A percentile compares a stretch with the other conserved stretches of the same genome.
phyloP scores from a whole-genome alignment of 2,113 vertebrate species.

The Tupaia chinensis region DNA sequence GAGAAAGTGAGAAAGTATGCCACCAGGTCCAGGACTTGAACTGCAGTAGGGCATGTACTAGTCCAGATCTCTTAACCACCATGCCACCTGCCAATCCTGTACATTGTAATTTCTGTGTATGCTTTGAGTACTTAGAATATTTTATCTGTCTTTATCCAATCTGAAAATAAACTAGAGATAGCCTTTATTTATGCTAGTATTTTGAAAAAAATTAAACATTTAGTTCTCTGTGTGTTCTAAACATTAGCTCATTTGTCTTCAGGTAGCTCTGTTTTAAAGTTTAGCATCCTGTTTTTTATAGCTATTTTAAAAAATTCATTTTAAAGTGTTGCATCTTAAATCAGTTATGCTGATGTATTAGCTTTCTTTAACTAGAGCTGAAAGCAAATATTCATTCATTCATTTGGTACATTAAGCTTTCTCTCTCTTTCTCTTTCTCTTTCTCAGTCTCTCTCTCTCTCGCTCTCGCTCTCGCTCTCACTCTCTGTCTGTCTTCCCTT shows the following conservation, averaged over 20 bases:
- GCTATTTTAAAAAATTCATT: background rate
- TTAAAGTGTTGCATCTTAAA: conserved; percentile 4
- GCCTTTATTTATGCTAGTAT: rapidly evolving
- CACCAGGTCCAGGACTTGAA: too few relatives aligned
- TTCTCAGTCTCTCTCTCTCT: background rate
- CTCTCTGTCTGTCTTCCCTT: background rate
- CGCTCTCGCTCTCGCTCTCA: background rate
- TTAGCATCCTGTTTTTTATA: background rate
- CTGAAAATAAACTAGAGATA: background rate
- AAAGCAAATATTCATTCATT: conserved; percentile 8
- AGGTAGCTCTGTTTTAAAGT: background rate
- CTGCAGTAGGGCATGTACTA: too few relatives aligned
- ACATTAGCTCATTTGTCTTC: rapidly evolving
- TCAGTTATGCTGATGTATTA: background rate
- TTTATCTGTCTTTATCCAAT: background rate
- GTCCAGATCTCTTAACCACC: too few relatives aligned
- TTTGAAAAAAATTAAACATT: rapidly evolving
- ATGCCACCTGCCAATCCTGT: too few relatives aligned
- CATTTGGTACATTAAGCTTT: background rate
- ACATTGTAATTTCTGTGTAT: background rate
- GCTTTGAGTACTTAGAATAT: background rate
- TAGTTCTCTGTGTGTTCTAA: rapidly evolving
- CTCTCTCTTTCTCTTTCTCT: background rate
- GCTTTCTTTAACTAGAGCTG: background rate
- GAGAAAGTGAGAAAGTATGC: too few relatives aligned